These are phyloP conservation scores for Chalcosyrphus nemorum DNA, from an alignment of 2,888 invertebrate genomes.

Conservation along the genomic window DNA sequence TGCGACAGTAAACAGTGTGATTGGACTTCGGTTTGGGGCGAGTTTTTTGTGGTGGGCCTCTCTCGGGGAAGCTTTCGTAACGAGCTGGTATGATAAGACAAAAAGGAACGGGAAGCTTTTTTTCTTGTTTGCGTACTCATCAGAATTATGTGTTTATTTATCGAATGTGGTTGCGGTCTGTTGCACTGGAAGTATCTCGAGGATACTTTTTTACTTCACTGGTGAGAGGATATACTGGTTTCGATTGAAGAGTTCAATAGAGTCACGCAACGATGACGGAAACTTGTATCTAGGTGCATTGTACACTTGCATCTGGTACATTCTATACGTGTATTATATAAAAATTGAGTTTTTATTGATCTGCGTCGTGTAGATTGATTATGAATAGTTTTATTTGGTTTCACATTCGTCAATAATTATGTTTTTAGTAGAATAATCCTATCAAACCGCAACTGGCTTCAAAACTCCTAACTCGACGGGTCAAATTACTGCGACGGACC, in stretches of 20 bases:
- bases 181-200: conserved; percentile 7
- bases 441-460: no score
- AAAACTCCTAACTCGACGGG: no score
- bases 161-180: background rate
- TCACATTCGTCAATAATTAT: no score
- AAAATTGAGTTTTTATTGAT: no score
- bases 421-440: no score
- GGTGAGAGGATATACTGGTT: conserved; percentile 1
- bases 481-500: no score
- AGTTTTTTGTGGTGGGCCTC: conserved; percentile 12
- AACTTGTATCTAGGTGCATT: background rate
- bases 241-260: background rate
- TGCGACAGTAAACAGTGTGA: conserved; percentile 22
- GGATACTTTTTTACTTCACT: background rate
- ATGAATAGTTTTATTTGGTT: no score
- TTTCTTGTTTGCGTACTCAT: conserved; percentile 21
- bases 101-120: conserved; percentile 62
- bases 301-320: no score
- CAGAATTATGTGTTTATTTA: background rate
- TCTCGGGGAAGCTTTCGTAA: conserved; percentile 55
- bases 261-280: conserved; percentile 20
- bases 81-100: conserved; percentile 46
- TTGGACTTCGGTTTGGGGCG: conserved; percentile 23
- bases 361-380: no score
- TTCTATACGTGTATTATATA: no score